Evolutionary conservation across 2,888 invertebrate genomes (phyloP), one percentile per base, ranked within the genome.

Genomic region (Scaptomyza parva): DNA sequence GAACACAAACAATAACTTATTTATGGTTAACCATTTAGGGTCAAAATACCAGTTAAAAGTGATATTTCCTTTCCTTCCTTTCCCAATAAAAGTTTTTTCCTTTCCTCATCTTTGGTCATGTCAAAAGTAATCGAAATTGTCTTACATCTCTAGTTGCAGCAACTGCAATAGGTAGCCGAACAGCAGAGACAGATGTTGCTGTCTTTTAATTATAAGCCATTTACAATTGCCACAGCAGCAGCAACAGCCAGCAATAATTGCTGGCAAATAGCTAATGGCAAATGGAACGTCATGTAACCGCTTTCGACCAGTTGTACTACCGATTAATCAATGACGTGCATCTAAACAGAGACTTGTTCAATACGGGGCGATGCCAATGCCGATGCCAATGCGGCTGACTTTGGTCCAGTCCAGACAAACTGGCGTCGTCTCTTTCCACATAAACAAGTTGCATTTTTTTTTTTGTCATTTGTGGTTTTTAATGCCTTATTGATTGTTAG

Each of bases 191-290:
- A 63, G 57, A 54, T 71, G 71, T 48, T 54, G 51, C 47, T 41
- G 61, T 41, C 64, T 72, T 58, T 74, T 66, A 76, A 74, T 74
- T 74, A 53, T 24, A 62, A 24, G 40, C 35, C 41, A 67, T 77
- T 77, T 59, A 62, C 58, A 54, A 66, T 76, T 76, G 73, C 77
- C 70, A 58, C 55, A 66, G 57, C 58, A 54, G 62, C 72, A 72
- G 73, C 77, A 76, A 58, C 55, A 66, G 57, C 43, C 50, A 47
- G 50, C 51, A 58, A 57, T 76, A 72, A 72, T 72, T 59, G 58
- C 67, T 39, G 11, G 58, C 53, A 40, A 58, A 57, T 76, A 72
- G 67, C 67, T 59, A 54, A 61, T 39, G 11, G 58, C 53, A 40
- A 71, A 62, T 77, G 58, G 77, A 67, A 54, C 67, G 65, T 76